Evolutionary conservation across 2,113 vertebrate genomes (phyloP).

Genomic region (Rousettus leschenaultii): DNA sequence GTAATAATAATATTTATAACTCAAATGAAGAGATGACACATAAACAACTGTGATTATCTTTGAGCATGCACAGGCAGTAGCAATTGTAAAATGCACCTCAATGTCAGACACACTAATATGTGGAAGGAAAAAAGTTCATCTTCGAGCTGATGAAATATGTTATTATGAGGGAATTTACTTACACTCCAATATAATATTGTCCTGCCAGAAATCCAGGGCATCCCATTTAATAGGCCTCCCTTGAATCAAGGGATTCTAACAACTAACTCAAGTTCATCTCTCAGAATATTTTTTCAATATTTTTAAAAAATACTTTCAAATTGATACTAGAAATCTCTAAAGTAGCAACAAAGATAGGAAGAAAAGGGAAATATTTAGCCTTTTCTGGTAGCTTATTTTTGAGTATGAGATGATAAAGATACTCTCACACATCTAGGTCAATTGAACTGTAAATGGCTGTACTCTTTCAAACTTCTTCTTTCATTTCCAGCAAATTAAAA

Average conservation of each 20-base stretch:
- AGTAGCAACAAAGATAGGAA: background rate
- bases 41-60: background rate
- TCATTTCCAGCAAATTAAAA: slow-evolving; percentile 96
- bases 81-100: background rate
- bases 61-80: background rate
- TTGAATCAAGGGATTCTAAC: background rate
- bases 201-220: background rate
- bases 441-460: background rate
- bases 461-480: slow-evolving; percentile 47
- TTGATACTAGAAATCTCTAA: background rate
- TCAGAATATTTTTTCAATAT: background rate
- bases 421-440: background rate
- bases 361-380: background rate
- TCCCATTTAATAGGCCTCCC: background rate
- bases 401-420: background rate
- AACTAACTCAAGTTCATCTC: background rate
- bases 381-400: background rate
- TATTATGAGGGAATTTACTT: background rate
- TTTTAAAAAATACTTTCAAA: background rate
- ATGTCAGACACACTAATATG: background rate
- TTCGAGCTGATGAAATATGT: background rate
- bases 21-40: background rate
- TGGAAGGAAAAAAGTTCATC: no score
- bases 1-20: background rate
- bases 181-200: background rate